phyloP scores from a whole-genome alignment of 1,140 invertebrate genomes.

The Pseudoatta argentina region DNA sequence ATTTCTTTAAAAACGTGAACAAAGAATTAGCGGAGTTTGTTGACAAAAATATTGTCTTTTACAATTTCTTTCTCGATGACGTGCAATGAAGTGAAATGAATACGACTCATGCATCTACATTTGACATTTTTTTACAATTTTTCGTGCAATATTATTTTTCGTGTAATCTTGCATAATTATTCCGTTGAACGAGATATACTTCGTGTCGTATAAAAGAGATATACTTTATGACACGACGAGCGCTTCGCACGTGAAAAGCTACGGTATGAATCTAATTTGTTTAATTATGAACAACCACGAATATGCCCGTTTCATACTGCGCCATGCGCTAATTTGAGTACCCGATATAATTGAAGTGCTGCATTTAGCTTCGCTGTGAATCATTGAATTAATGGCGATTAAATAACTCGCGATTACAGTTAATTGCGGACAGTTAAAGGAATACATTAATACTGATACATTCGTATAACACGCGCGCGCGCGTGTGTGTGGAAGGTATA shows the following conservation, averaged over 20 bases:
- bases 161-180: conserved; percentile 7
- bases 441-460: conserved; percentile 43
- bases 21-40: not conserved
- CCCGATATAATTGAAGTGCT: conserved; percentile 44
- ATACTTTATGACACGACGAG: not conserved
- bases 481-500: not conserved
- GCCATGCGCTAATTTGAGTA: conserved; percentile 64
- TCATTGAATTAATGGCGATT: conserved; percentile 53
- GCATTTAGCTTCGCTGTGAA: conserved; percentile 33
- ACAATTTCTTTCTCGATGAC: not conserved
- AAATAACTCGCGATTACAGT: conserved; percentile 55
- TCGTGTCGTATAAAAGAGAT: no score
- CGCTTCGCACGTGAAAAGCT: conserved; percentile 1
- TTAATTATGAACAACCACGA: conserved; percentile 47
- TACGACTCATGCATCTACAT: not conserved
- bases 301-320: conserved; percentile 15
- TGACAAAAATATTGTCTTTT: not conserved
- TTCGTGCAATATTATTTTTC: not conserved
- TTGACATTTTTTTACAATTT: not conserved
- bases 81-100: not conserved
- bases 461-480: not conserved
- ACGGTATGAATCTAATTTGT: conserved; percentile 37
- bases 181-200: not conserved
- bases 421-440: conserved; percentile 49
- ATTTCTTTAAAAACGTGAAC: conserved; percentile 26